Percentiles rank a stretch among this genome's conserved stretches.
These are phyloP conservation scores for Planococcus citri DNA, from an alignment of 1,140 invertebrate species.

Conservation along the genomic window DNA sequence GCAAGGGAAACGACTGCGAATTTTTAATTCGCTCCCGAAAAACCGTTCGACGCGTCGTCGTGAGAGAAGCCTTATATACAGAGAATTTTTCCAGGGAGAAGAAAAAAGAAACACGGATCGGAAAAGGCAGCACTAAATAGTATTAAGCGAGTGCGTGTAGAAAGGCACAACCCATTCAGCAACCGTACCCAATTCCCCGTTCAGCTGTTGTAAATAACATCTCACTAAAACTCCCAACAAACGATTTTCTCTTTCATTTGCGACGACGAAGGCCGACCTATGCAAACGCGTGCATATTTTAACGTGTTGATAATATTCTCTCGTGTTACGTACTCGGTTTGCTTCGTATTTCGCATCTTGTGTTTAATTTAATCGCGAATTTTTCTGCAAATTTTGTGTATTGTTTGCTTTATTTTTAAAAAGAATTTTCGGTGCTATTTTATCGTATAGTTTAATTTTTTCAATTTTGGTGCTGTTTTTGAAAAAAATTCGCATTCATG, in stretches of 20 bases:
- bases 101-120: neutral
- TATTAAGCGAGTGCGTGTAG: conserved; percentile 2
- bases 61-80: no score
- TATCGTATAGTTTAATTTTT: no score
- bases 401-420: no score
- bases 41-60: no score
- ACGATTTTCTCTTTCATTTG: conserved; percentile 2
- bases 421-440: no score
- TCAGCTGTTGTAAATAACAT: conserved; percentile 7
- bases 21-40: neutral
- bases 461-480: no score
- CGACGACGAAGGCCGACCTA: neutral
- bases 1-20: neutral
- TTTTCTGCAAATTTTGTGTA: no score
- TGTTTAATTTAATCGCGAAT: no score
- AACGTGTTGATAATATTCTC: conserved; percentile 7
- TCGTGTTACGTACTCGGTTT: no score
- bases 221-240: neutral
- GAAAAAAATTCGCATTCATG: no score
- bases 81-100: no score
- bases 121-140: conserved; percentile 6
- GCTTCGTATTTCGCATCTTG: no score
- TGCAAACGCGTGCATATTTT: neutral
- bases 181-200: neutral
- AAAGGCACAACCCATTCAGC: conserved; percentile 1